phyloP scores from a whole-genome alignment of 2,797 vertebrate genomes.

The Rhinichthys osculus region DNA sequence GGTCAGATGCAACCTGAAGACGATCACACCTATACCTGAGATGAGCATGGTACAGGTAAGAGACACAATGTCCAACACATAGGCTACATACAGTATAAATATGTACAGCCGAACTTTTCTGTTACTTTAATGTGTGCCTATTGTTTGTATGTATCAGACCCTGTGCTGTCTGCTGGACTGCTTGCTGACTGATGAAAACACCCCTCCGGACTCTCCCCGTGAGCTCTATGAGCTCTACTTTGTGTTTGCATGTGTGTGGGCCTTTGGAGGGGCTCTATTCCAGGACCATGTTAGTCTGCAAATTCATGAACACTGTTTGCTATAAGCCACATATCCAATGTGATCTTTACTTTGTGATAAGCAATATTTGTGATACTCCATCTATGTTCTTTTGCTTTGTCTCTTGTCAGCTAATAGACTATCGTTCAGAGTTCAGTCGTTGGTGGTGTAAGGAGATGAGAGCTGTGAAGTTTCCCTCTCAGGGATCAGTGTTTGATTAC shows the following conservation, averaged over 20 bases:
- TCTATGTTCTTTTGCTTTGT: not conserved
- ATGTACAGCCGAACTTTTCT: slow-evolving; percentile 22
- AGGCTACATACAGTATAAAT: not conserved
- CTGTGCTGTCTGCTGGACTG: slow-evolving; percentile 84
- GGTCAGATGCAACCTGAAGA: slow-evolving; percentile 83
- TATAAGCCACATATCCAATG: not conserved
- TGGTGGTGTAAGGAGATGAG: slow-evolving; percentile 88
- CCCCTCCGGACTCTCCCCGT: slow-evolving; percentile 83
- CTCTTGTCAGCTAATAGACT: slow-evolving; percentile 79
- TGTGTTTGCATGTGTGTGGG: slow-evolving; percentile 84
- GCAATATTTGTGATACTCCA: not conserved
- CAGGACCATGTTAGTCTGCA: slow-evolving; percentile 82
- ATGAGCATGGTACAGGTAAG: slow-evolving; percentile 78
- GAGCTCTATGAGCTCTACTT: slow-evolving; percentile 86
- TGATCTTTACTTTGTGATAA: not conserved
- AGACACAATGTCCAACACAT: not conserved
- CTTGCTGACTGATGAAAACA: slow-evolving; percentile 82
- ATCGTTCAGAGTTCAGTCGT: slow-evolving; percentile 85
- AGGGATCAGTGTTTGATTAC: slow-evolving; percentile 89
- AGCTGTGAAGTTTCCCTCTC: slow-evolving; percentile 82
- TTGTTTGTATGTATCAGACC: slow-evolving; percentile 72
- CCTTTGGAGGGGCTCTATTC: slow-evolving; percentile 85
- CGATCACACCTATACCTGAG: slow-evolving; percentile 80
- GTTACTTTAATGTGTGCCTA: not conserved
- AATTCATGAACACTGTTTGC: not conserved